Evolutionary conservation across 2,113 vertebrate species (phyloP).

Genomic region (Gyps fulvus): DNA sequence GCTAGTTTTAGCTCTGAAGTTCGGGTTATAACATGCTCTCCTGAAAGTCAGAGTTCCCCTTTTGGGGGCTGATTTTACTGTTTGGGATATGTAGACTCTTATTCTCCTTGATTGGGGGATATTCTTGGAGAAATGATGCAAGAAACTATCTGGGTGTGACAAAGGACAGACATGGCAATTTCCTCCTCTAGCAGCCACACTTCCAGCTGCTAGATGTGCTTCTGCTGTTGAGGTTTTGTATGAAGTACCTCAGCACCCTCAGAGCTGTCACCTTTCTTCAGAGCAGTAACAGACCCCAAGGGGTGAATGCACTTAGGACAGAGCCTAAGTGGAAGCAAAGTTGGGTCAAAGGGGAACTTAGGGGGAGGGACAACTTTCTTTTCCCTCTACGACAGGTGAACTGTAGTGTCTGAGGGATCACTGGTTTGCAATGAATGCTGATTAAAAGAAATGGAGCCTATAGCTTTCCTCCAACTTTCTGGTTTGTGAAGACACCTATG

Average conservation of each 20-base stretch:
- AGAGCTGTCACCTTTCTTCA: not conserved
- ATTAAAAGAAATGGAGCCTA: not conserved
- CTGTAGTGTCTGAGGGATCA: not conserved
- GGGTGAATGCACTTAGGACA: not conserved
- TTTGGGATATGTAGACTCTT: not conserved
- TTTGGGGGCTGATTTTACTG: not conserved
- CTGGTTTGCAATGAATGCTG: not conserved
- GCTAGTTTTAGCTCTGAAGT: not conserved
- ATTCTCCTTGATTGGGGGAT: not conserved
- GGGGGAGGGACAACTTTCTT: not conserved
- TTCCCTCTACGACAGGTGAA: not conserved
- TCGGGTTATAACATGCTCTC: not conserved
- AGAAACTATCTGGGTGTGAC: not conserved
- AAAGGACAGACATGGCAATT: not conserved
- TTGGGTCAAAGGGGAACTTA: not conserved
- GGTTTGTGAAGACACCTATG: not conserved
- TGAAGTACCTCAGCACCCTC: not conserved
- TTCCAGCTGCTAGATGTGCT: not conserved
- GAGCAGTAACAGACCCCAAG: not conserved
- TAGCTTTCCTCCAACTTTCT: not conserved
- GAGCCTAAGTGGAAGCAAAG: not conserved
- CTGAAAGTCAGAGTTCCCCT: not conserved
- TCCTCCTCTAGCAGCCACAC: not conserved
- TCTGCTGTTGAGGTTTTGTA: not conserved
- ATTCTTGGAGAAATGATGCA: not conserved